phyloP scores from a whole-genome alignment of 1,140 invertebrate species.

The Adoxophyes honmai region DNA sequence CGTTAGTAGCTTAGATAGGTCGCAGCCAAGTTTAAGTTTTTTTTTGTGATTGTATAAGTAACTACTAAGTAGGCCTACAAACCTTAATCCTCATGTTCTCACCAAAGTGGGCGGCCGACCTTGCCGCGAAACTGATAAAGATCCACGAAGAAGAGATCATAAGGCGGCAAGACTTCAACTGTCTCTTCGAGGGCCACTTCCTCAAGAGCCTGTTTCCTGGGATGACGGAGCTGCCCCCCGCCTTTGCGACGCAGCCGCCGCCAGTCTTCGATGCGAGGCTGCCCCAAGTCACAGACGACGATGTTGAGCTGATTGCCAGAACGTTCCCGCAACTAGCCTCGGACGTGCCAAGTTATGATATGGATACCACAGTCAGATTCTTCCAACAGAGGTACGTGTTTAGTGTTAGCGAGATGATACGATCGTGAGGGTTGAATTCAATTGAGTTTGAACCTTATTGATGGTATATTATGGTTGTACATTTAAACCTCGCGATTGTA shows the following conservation, averaged over 20 bases:
- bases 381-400: constrained; percentile 78
- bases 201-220: constrained; percentile 91
- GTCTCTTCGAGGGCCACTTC: constrained; percentile 91
- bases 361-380: constrained; percentile 84
- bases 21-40: too few relatives aligned
- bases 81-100: too few relatives aligned
- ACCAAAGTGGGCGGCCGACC: constrained; percentile 84
- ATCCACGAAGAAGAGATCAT: constrained; percentile 88
- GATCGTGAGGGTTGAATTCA: too few relatives aligned
- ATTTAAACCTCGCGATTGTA: too few relatives aligned
- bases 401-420: too few relatives aligned
- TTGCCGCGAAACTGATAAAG: constrained; percentile 85
- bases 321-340: constrained; percentile 54
- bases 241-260: constrained; percentile 89
- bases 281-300: constrained; percentile 80
- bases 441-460: too few relatives aligned
- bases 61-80: too few relatives aligned
- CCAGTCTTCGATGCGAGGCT: constrained; percentile 85
- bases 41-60: too few relatives aligned
- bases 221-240: constrained; percentile 89
- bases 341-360: constrained; percentile 79
- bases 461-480: too few relatives aligned
- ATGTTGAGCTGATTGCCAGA: constrained; percentile 51
- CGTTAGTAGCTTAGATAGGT: too few relatives aligned
- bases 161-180: constrained; percentile 84